Base-by-base conservation (phyloP, 2,797 vertebrate genomes). In the Apogon hyalosoma region DNA sequence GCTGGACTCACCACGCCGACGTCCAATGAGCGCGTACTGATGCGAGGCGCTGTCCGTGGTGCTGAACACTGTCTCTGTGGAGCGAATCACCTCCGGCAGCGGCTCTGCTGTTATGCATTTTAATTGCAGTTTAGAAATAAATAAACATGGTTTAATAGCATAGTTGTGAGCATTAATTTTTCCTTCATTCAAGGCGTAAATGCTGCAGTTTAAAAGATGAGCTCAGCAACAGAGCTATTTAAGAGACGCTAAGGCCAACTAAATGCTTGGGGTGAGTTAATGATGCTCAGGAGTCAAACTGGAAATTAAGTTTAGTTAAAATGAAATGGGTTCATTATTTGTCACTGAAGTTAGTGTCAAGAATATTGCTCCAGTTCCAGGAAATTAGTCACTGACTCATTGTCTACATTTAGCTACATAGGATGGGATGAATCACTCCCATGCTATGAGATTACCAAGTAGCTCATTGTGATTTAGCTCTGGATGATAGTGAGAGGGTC, bases 11-110 rank as follows among this genome's bases (percentile, higher is more conserved):
- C 55, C 11, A 10, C 42, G 21, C 21, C 21, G 21, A 46, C 24
- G 14, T 45, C 47, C 55, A 5, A 31, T 21, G 33, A 31, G 63
- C 31, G 2, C 14, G 41, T 49, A 2, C 16, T 9, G 51, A 21
- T 33, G 65, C 40, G 24, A 3, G 42, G 24, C 7, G 54, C 80
- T 85, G 75, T 82, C 83, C 87, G 13, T 6, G 80, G 83, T 82
- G 63, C 87, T 87, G 85, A 80, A 72, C 39, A 0, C 38, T 0
- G 3, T 24, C 31, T 48, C 41, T 2, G 28, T n/a, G 18, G 43
- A 19, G 43, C 13, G 19, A 38, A 6, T 45, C 24, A 31, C 21
- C 14, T 0, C 16, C 51, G 33, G 52, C n/a, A 0, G 43, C 45
- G n/a, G 16, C 42, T 51, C 24, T 38, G 11, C 14, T 4, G 21